phyloP scores from a whole-genome alignment of 2,113 vertebrate genomes.

The Tychaedon coryphoeus region DNA sequence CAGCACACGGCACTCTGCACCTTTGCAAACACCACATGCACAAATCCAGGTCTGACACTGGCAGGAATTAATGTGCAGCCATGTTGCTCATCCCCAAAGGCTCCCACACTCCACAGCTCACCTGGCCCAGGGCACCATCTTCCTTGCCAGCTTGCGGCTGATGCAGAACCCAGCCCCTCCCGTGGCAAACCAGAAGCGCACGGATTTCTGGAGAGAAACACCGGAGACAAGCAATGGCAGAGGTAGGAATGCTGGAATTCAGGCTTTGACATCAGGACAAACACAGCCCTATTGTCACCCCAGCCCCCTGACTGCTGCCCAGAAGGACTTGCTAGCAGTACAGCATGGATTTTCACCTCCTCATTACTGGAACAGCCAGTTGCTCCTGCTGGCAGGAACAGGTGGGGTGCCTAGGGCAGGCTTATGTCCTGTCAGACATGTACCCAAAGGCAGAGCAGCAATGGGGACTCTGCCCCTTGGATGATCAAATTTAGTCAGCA shows the following conservation, averaged over 20 bases:
- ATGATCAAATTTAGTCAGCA: not conserved
- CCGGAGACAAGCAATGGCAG: not conserved
- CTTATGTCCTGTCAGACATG: not conserved
- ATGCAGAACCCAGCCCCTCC: conserved; percentile 94
- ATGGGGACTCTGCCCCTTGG: rapidly evolving
- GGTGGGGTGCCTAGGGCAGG: not conserved
- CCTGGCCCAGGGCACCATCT: conserved; percentile 93
- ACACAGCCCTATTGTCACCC: not conserved
- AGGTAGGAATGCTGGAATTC: not conserved
- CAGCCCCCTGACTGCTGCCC: not conserved
- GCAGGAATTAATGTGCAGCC: not conserved
- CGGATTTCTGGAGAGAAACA: conserved; percentile 76
- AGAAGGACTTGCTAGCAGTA: not conserved
- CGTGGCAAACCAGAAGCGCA: conserved; percentile 92
- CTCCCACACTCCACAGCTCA: conserved; percentile 47
- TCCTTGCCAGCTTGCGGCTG: conserved; percentile 81
- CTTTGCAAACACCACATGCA: not conserved
- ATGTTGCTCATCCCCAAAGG: not conserved
- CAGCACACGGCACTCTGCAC: not conserved
- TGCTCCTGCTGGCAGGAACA: not conserved
- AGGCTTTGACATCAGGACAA: not conserved
- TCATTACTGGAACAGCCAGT: not conserved
- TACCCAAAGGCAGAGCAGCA: not conserved
- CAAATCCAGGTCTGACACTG: not conserved
- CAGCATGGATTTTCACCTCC: not conserved